Evolutionary conservation across 2,113 vertebrate species (phyloP).

Genomic region (Meles meles): DNA sequence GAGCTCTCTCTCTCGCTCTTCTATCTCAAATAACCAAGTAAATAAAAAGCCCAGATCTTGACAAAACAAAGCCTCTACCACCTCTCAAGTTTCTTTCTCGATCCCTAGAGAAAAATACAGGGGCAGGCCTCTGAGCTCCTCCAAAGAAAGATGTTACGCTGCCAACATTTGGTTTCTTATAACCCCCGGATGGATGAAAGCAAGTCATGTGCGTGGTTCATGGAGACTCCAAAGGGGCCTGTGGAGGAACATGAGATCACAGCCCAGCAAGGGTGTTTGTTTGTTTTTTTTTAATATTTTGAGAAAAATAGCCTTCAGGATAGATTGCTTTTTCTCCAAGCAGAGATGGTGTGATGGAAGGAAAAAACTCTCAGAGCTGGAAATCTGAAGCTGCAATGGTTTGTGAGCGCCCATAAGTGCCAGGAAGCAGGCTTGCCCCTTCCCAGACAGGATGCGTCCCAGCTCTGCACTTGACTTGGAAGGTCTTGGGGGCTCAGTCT

Average conservation of each 20-base stretch:
- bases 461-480: not conserved
- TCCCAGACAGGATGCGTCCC: fast-evolving
- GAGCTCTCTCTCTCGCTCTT: not conserved
- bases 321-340: not conserved
- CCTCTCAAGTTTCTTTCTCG: slow-evolving; percentile 26
- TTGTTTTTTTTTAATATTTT: not conserved
- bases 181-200: not conserved
- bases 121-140: not conserved
- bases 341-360: not conserved
- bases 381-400: not conserved
- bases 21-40: not conserved
- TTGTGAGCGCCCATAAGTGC: fast-evolving
- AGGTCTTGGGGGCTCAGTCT: not conserved
- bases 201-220: not conserved
- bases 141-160: not conserved
- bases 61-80: slow-evolving; percentile 24
- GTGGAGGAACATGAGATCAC: not conserved
- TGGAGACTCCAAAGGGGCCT: not conserved
- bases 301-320: not conserved
- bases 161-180: not conserved
- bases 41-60: slow-evolving; percentile 17
- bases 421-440: not conserved
- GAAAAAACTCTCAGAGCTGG: not conserved
- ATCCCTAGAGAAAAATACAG: not conserved
- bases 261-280: not conserved